Evolutionary conservation across 2,888 invertebrate genomes (phyloP).

Genomic region (Phaedon cochleariae): DNA sequence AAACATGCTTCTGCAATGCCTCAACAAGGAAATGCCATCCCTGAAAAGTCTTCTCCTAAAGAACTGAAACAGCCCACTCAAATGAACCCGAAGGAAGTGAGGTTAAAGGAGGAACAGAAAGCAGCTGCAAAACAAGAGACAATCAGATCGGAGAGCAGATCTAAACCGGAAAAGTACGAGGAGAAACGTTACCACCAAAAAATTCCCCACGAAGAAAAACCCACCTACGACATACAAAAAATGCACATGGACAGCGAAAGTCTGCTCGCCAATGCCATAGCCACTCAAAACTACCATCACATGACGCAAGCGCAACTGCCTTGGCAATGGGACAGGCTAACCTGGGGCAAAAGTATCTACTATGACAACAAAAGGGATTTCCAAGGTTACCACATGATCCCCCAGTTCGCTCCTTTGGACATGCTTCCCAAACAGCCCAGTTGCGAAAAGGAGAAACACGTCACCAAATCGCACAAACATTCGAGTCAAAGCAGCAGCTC

Average conservation of each 20-base stretch:
- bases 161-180: constrained; percentile 63
- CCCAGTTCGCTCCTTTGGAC: constrained; percentile 56
- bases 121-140: constrained; percentile 58
- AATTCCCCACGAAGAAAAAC: constrained; percentile 48
- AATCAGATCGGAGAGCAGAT: constrained; percentile 49
- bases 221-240: constrained; percentile 53
- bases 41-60: not conserved
- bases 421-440: constrained; percentile 54
- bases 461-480: constrained; percentile 54
- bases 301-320: constrained; percentile 67
- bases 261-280: constrained; percentile 69
- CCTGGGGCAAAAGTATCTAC: constrained; percentile 68
- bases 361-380: constrained; percentile 64
- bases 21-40: not conserved
- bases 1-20: not conserved
- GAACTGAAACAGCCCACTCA: constrained; percentile 54
- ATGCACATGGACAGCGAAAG: constrained; percentile 61
- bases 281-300: constrained; percentile 72
- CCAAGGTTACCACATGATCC: constrained; percentile 55
- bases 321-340: constrained; percentile 69
- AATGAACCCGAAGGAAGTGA: constrained; percentile 62
- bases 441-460: constrained; percentile 55
- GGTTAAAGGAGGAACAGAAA: constrained; percentile 62
- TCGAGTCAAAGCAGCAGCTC: constrained; percentile 40
- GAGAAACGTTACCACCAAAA: constrained; percentile 52